These are phyloP conservation scores for Lepidonotus clava DNA, from an alignment of 2,888 invertebrate species.

Conservation along the genomic window DNA sequence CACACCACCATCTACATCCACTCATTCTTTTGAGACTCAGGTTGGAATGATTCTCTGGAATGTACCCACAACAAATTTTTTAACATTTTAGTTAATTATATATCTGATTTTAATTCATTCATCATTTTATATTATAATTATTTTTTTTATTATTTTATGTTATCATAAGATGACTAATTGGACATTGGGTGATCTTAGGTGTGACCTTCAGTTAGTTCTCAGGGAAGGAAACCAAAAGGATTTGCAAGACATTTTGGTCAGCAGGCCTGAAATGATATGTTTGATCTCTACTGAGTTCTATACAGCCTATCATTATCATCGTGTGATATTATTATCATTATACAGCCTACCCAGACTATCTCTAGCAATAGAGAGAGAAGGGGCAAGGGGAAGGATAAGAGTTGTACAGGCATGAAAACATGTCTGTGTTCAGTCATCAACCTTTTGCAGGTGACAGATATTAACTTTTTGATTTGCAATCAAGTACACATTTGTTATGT, in stretches of 20 bases:
- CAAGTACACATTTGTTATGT: no score
- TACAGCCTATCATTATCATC: neutral
- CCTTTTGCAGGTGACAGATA: neutral
- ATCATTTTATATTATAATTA: neutral
- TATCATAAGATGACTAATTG: neutral
- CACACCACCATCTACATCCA: no score
- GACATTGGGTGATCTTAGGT: neutral
- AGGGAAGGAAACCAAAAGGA: neutral
- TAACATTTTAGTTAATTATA: neutral
- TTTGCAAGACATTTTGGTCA: neutral
- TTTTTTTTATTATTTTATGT: neutral
- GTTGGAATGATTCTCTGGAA: no score
- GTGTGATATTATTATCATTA: no score
- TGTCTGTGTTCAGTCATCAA: neutral
- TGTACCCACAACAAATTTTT: neutral
- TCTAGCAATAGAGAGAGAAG: neutral
- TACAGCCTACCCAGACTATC: neutral
- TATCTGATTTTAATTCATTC: neutral
- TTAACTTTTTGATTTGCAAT: no score
- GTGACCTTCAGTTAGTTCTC: neutral
- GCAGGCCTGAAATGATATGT: slow-evolving; percentile 22
- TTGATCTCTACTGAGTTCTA: neutral
- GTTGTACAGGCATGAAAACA: neutral
- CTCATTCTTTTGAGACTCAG: no score
- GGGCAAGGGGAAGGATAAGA: neutral